Conservation (phyloP, 2,797 vertebrate genomes). For the Scolopax rusticola region DNA sequence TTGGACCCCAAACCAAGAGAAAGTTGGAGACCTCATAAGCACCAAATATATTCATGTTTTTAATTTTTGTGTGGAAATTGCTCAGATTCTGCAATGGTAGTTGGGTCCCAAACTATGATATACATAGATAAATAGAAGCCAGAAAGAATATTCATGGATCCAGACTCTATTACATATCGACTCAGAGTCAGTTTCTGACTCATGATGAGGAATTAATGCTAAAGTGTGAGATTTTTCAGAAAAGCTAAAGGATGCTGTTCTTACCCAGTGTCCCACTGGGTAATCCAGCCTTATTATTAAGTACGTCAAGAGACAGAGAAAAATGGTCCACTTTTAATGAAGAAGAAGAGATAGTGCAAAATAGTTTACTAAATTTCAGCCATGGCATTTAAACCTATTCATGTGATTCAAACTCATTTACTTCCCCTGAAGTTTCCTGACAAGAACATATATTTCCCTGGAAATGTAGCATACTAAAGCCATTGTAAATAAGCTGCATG, state of each 20-base stretch:
- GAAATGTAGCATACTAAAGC: conserved; percentile 77
- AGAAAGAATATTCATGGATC: conserved; percentile 51
- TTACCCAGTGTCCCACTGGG: conserved; percentile 3
- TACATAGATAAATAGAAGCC: conserved; percentile 10
- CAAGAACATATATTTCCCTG: conserved; percentile 82
- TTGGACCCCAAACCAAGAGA: neutral
- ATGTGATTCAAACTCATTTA: conserved; percentile 83
- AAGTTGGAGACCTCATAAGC: neutral
- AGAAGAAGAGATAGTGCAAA: conserved; percentile 77
- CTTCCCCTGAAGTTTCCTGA: conserved; percentile 80
- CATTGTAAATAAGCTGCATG: conserved; percentile 77
- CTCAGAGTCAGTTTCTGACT: conserved; percentile 38
- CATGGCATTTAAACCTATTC: conserved; percentile 79
- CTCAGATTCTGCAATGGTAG: neutral
- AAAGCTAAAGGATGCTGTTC: conserved; percentile 41
- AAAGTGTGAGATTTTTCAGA: conserved; percentile 56
- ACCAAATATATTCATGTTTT: neutral
- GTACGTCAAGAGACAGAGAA: conserved; percentile 57
- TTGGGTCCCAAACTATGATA: neutral
- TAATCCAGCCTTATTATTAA: conserved; percentile 58
- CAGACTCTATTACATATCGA: conserved; percentile 6
- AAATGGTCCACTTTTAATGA: conserved; percentile 75
- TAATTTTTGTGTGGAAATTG: neutral
- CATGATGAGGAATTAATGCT: conserved; percentile 54
- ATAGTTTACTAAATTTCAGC: conserved; percentile 80